phyloP scores from a whole-genome alignment of 1,140 invertebrate genomes.

The Penaeus indicus region DNA sequence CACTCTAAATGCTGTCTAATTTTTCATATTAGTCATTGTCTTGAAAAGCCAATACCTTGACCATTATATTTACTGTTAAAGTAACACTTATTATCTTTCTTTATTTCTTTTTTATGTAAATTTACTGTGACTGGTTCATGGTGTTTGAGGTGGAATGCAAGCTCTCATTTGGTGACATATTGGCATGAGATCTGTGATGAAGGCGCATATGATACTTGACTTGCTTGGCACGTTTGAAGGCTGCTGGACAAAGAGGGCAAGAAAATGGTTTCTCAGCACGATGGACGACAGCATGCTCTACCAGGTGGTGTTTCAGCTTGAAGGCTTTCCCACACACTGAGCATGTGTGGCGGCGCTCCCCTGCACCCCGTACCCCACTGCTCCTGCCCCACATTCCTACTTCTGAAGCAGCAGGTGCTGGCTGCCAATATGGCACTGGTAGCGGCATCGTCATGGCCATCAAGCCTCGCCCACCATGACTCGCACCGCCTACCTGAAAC shows the following conservation, averaged over 20 bases:
- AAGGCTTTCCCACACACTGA: conserved; percentile 54
- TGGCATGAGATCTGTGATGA: conserved; percentile 38
- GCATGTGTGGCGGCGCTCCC: conserved; percentile 53
- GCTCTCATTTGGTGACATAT: not conserved
- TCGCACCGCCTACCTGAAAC: conserved; percentile 57
- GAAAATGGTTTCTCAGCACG: conserved; percentile 50
- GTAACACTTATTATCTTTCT: too few relatives aligned
- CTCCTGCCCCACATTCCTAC: conserved; percentile 18
- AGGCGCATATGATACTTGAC: conserved; percentile 58
- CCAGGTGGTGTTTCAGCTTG: conserved; percentile 58
- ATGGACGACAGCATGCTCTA: conserved; percentile 56
- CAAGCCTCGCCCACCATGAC: conserved; percentile 41
- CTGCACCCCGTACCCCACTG: conserved; percentile 42
- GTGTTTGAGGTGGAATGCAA: not conserved
- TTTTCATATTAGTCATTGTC: too few relatives aligned
- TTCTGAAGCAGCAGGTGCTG: conserved; percentile 22
- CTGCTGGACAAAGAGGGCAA: conserved; percentile 47
- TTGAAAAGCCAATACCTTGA: too few relatives aligned
- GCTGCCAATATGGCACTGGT: conserved; percentile 55
- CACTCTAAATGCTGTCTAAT: too few relatives aligned
- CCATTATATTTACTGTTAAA: too few relatives aligned
- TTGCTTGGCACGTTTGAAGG: conserved; percentile 59
- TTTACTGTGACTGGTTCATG: not conserved
- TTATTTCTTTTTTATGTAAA: too few relatives aligned
- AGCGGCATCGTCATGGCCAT: conserved; percentile 46